These are phyloP conservation scores for Nerophis lumbriciformis DNA, from an alignment of 2,113 vertebrate species.

Conservation along the genomic window DNA sequence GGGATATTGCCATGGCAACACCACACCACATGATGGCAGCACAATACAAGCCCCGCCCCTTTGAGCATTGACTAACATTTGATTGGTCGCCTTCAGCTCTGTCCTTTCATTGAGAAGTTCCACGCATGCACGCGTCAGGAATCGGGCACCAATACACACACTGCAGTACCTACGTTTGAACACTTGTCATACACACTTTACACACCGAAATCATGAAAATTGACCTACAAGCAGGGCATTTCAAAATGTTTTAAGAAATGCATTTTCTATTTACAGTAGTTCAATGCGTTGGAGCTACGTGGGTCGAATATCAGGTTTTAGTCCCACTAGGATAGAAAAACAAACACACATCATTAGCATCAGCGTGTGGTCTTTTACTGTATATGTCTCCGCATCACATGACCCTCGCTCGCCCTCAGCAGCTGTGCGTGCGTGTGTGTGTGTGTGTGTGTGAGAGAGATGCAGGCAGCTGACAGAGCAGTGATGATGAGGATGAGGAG, in stretches of 20 bases:
- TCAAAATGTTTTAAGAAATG: too few relatives aligned
- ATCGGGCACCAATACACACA: too few relatives aligned
- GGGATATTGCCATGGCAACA: background rate
- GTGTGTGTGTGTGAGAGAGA: conserved; percentile 21
- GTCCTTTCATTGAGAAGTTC: conserved; percentile 25
- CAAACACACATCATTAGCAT: too few relatives aligned
- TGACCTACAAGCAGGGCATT: too few relatives aligned
- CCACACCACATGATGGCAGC: conserved; percentile 6
- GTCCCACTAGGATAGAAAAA: too few relatives aligned
- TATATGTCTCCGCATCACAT: conserved; percentile 2
- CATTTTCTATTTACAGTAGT: too few relatives aligned
- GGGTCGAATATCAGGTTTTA: too few relatives aligned
- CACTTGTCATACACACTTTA: too few relatives aligned
- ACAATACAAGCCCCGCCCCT: background rate
- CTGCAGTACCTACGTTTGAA: too few relatives aligned
- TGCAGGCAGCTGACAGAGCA: conserved; percentile 20
- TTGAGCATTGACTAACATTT: background rate
- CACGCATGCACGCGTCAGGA: background rate
- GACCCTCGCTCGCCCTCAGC: conserved; percentile 23
- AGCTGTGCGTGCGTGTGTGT: conserved; percentile 19
- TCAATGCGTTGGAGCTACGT: too few relatives aligned
- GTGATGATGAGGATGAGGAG: conserved; percentile 11
- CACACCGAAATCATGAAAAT: too few relatives aligned
- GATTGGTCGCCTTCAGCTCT: background rate
- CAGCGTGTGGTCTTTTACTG: conserved; percentile 22